Base-by-base conservation (phyloP, 1,140 invertebrate species). In the Tigriopus japonicus region DNA sequence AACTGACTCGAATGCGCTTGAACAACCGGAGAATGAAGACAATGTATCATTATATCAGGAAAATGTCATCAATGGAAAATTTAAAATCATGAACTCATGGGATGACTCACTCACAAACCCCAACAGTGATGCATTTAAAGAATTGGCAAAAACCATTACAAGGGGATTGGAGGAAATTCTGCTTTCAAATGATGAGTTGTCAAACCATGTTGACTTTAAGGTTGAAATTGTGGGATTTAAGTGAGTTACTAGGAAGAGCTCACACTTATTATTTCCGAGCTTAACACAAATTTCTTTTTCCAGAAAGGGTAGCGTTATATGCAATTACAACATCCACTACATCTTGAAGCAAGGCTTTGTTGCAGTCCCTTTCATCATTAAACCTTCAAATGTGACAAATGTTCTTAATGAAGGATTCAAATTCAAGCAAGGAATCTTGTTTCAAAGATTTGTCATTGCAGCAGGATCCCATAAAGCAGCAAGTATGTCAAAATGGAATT, bases 41-140 rank as follows among this genome's bases (percentile, higher is more conserved):
- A 5, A 35, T 35, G 28, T 5, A 35, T 9, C 28, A 35, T 35
- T 35, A 35, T 60, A 58, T 35, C 42, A 60, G 10, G 45, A 61
- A 15, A 61, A 61, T 40, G 59, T 54, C 19, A 53, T 61, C 28
- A 53, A 61, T 49, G 59, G 59, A 14, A 54, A 61, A 24, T 61
- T 61, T 19, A 61, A 40, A 51, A 61, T 61, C n/a, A 35, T 19
- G 13, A 61, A 21, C 17, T 19, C 19, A 6, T 51, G 59, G 28
- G 40, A 53, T 14, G 42, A 54, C 6, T 3, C 23, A 21, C 49
- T 35, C 6, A 40, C 58, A 6, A 42, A 58, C 43, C 45, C 14
- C 7, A 23, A 24, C 3, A 24, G 17, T 42, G 10, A 23, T 10
- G 43, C 21, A 1, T 61, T 24, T 19, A 19, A 61, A 51, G 51